A percentile compares a stretch with the other conserved stretches of the same genome.
phyloP scores from a whole-genome alignment of 2,113 vertebrate species.

The Trachemys scripta region DNA sequence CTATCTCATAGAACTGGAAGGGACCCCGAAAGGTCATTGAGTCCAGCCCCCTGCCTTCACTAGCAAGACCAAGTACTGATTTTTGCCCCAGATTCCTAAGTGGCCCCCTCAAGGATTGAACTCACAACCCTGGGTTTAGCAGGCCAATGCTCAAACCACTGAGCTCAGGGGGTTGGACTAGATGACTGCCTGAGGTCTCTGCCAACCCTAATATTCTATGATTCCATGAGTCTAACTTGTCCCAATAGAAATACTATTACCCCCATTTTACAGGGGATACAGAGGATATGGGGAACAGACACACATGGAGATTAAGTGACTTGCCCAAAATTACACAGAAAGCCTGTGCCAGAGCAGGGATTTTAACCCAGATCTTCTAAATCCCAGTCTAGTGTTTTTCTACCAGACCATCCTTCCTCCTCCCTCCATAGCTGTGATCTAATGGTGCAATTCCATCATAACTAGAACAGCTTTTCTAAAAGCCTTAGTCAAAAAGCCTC shows the following conservation, averaged over 20 bases:
- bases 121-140: too few species aligned
- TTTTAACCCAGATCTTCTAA: neutral
- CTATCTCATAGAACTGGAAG: too few species aligned
- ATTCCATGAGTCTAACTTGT: neutral
- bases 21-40: too few species aligned
- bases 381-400: neutral
- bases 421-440: neutral
- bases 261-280: neutral
- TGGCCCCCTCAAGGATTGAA: too few species aligned
- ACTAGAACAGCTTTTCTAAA: constrained; percentile 6
- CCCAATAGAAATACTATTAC: neutral
- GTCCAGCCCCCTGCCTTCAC: too few species aligned
- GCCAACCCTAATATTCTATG: too few species aligned
- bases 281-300: neutral
- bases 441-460: neutral
- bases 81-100: too few species aligned
- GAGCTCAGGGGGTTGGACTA: too few species aligned
- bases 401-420: neutral
- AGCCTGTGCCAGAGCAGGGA: neutral
- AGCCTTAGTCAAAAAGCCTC: neutral
- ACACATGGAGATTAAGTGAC: neutral
- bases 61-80: too few species aligned
- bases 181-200: too few species aligned
- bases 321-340: neutral
- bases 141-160: too few species aligned